Evolutionary conservation across 2,797 vertebrate species (phyloP).

Genomic region (Lepus townsendii): DNA sequence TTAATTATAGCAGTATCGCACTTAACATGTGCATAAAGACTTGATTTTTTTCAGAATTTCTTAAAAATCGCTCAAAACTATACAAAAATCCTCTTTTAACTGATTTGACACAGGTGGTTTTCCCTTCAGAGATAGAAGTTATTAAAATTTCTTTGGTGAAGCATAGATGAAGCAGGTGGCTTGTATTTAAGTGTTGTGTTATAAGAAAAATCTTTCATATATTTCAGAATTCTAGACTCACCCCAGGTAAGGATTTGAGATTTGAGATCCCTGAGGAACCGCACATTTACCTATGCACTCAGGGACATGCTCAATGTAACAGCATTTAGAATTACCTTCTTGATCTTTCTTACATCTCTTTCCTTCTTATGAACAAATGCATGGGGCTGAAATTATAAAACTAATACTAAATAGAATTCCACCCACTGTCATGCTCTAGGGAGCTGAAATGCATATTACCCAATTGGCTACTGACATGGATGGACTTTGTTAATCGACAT

Average conservation of each 20-base stretch:
- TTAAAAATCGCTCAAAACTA: conserved; percentile 33
- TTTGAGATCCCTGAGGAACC: neutral
- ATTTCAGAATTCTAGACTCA: neutral
- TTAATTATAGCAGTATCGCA: conserved; percentile 33
- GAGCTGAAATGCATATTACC: neutral
- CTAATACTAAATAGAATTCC: neutral
- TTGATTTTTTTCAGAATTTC: conserved; percentile 53
- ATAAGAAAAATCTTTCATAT: neutral
- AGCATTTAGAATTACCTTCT: neutral
- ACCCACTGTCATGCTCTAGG: neutral
- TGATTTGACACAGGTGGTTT: neutral
- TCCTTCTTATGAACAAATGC: neutral
- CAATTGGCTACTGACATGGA: neutral
- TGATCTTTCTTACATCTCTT: neutral
- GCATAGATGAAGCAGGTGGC: conserved; percentile 5
- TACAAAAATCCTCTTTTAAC: conserved; percentile 4
- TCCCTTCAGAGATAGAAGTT: conserved; percentile 1
- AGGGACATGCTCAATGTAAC: neutral
- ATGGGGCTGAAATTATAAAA: neutral
- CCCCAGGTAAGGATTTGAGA: neutral
- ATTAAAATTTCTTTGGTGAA: neutral
- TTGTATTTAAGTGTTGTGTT: neutral
- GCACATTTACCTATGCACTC: neutral
- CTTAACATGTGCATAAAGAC: neutral
- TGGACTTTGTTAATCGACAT: neutral